These are phyloP conservation scores for Pogonocherus hispidulus DNA, from an alignment of 2,888 invertebrate species.

Conservation along the genomic window DNA sequence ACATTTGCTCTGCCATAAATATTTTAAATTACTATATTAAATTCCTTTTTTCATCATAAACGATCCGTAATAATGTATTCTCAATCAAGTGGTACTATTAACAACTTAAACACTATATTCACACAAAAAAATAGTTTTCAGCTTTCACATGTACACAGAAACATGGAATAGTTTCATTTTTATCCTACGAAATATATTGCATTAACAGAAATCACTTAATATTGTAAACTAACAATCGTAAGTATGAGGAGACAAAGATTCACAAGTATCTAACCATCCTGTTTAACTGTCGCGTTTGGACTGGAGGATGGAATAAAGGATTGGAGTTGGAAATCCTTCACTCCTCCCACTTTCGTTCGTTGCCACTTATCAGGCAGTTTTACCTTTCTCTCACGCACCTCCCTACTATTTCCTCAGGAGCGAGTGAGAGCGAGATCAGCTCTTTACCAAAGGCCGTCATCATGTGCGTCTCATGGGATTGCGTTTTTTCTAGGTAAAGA, in stretches of 20 bases:
- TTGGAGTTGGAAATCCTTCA: conserved; percentile 59
- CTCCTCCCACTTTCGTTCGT: conserved; percentile 66
- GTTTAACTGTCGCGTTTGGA: conserved; percentile 55
- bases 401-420: conserved; percentile 57
- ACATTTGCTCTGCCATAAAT: neutral
- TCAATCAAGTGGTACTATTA: neutral
- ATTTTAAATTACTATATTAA: neutral
- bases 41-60: neutral
- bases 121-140: neutral
- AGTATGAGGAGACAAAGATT: neutral
- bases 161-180: neutral
- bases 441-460: conserved; percentile 60
- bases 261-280: conserved; percentile 30
- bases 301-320: conserved; percentile 62
- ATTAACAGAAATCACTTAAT: neutral
- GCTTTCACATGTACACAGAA: neutral
- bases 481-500: conserved; percentile 28
- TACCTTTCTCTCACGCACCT: conserved; percentile 59
- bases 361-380: conserved; percentile 63
- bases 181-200: neutral
- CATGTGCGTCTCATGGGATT: conserved; percentile 59
- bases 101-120: neutral
- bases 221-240: neutral
- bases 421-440: conserved; percentile 58
- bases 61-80: too few relatives aligned